These are phyloP conservation scores for Macrotrachela quadricornifera DNA, from an alignment of 1,140 invertebrate species.

Conservation along the genomic window DNA sequence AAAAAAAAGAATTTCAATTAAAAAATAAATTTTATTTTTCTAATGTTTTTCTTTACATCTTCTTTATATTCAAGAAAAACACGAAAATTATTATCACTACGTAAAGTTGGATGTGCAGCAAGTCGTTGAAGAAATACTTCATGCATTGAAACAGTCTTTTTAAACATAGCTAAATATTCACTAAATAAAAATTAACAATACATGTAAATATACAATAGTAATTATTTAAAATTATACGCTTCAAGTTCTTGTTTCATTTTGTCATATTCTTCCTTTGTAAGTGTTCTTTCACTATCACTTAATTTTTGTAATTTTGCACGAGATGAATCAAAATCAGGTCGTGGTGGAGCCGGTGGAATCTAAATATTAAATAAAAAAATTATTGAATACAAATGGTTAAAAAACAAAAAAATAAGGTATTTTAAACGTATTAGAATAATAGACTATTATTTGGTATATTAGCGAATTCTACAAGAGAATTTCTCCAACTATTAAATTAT, in stretches of 20 bases:
- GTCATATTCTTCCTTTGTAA: conserved; percentile 92
- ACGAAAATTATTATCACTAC: conserved; percentile 72
- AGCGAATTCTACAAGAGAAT: background rate
- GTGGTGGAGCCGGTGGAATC: conserved; percentile 91
- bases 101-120: conserved; percentile 76
- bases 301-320: conserved; percentile 88
- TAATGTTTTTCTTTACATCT: conserved; percentile 33
- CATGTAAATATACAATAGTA: background rate
- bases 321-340: conserved; percentile 94
- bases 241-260: conserved; percentile 99
- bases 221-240: conserved; percentile 46
- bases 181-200: conserved; percentile 33
- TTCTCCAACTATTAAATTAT: background rate
- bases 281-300: conserved; percentile 88
- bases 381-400: too few species aligned
- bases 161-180: conserved; percentile 95
- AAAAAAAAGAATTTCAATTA: background rate
- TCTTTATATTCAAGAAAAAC: conserved; percentile 90
- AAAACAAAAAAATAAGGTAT: too few species aligned
- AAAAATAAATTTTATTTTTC: too few species aligned
- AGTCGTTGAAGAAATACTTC: conserved; percentile 88
- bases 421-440: too few species aligned
- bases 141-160: conserved; percentile 99
- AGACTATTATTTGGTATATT: conserved; percentile 11
- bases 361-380: conserved; percentile 30